Evolutionary conservation across 2,113 vertebrate species (phyloP).

Genomic region (Gymnogyps californianus): DNA sequence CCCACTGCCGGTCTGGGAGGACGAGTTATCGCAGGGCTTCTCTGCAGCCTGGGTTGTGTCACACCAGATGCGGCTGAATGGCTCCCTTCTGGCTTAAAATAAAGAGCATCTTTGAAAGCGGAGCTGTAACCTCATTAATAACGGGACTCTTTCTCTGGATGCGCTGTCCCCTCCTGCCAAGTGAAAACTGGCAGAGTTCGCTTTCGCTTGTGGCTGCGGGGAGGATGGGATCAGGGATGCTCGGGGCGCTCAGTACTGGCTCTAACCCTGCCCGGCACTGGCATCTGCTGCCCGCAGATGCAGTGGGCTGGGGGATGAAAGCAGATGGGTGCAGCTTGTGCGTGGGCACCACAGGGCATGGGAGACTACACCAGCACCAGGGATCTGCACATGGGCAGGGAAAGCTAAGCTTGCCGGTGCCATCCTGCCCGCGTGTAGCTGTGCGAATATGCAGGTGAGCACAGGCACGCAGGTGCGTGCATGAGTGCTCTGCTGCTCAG

Average conservation of each 20-base stretch:
- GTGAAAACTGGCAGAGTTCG: not conserved
- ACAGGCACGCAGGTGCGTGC: fast-evolving
- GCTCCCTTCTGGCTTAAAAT: slow-evolving; percentile 10
- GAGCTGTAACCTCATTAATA: not conserved
- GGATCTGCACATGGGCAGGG: not conserved
- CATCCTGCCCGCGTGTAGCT: no score
- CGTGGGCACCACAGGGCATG: not conserved
- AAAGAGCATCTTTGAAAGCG: not conserved
- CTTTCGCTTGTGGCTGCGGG: fast-evolving
- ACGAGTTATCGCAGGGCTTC: not conserved
- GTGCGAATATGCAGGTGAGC: not conserved
- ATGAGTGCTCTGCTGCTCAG: not conserved
- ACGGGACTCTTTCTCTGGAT: not conserved
- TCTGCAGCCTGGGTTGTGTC: not conserved
- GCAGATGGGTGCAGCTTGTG: not conserved
- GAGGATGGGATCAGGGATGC: not conserved
- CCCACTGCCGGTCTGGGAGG: not conserved
- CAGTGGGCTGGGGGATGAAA: not conserved
- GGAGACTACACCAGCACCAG: no score
- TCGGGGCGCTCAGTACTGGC: not conserved
- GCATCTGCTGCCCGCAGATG: not conserved
- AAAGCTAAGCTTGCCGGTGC: not conserved
- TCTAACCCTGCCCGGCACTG: fast-evolving
- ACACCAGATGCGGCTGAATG: not conserved
- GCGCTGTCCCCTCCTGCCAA: not conserved